These are phyloP conservation scores for Rhinatrema bivittatum DNA, from an alignment of 2,797 vertebrate genomes.

Conservation along the genomic window DNA sequence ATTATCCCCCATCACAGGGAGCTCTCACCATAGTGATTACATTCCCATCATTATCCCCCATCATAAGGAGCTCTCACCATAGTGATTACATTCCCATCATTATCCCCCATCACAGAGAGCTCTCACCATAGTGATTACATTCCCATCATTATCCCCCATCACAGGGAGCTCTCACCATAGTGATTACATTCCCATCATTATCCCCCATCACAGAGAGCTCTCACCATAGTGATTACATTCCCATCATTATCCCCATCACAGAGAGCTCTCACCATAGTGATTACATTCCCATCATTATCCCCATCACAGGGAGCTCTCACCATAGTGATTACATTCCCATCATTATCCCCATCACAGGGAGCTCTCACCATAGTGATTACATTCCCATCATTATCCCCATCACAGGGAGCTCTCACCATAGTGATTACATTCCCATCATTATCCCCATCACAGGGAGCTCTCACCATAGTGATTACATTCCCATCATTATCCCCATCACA, in stretches of 20 bases:
- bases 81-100: conserved; percentile 91
- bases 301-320: too few relatives aligned
- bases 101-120: too few relatives aligned
- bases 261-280: conserved; percentile 85
- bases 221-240: conserved; percentile 87
- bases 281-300: conserved; percentile 91
- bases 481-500: too few relatives aligned
- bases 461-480: conserved; percentile 87
- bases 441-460: too few relatives aligned
- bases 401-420: conserved; percentile 78
- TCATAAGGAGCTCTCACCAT: too few relatives aligned
- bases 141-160: too few relatives aligned
- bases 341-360: too few relatives aligned
- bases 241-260: too few relatives aligned
- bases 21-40: conserved; percentile 86
- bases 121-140: conserved; percentile 86
- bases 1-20: too few relatives aligned
- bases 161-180: conserved; percentile 80
- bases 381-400: conserved; percentile 91
- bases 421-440: conserved; percentile 93
- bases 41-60: conserved; percentile 91
- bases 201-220: too few relatives aligned
- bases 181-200: conserved; percentile 92
- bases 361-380: conserved; percentile 86
- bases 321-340: conserved; percentile 90